phyloP scores from a whole-genome alignment of 2,797 vertebrate species.

The Harpagifer antarcticus region DNA sequence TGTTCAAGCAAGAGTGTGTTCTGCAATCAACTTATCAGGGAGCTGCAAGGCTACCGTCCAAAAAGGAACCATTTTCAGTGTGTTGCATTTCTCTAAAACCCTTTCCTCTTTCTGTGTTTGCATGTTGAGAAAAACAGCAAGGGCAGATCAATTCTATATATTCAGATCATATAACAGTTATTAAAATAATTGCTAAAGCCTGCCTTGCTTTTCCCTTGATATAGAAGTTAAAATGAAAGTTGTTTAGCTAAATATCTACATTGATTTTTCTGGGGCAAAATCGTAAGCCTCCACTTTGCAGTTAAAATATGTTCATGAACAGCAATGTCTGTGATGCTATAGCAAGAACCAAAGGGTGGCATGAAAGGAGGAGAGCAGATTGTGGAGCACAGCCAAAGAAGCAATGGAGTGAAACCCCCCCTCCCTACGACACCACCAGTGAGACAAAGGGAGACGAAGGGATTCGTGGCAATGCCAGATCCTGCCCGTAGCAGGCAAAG shows the following conservation, averaged over 20 bases:
- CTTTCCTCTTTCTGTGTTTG: conserved; percentile 13
- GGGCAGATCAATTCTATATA: background rate
- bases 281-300: background rate
- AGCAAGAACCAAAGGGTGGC: conserved; percentile 17
- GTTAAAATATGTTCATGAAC: conserved; percentile 16
- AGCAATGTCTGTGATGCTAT: conserved; percentile 2
- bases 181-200: background rate
- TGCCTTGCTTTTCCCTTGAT: background rate
- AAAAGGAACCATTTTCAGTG: conserved; percentile 49
- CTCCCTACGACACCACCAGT: conserved; percentile 25
- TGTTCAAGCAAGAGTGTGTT: conserved; percentile 60
- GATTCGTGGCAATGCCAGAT: conserved; percentile 35
- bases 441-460: conserved; percentile 45
- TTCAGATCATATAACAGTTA: too few species aligned
- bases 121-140: background rate
- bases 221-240: conserved; percentile 17
- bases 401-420: conserved; percentile 81
- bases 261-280: conserved; percentile 35
- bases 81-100: conserved; percentile 28
- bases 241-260: background rate
- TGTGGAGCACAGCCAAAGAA: conserved; percentile 41
- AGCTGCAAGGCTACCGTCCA: conserved; percentile 41
- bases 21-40: conserved; percentile 50
- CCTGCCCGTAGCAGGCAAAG: conserved; percentile 28
- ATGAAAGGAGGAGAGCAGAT: conserved; percentile 25